Evolutionary conservation across 2,797 vertebrate species (phyloP).

Genomic region (Melanotaenia boesemani): DNA sequence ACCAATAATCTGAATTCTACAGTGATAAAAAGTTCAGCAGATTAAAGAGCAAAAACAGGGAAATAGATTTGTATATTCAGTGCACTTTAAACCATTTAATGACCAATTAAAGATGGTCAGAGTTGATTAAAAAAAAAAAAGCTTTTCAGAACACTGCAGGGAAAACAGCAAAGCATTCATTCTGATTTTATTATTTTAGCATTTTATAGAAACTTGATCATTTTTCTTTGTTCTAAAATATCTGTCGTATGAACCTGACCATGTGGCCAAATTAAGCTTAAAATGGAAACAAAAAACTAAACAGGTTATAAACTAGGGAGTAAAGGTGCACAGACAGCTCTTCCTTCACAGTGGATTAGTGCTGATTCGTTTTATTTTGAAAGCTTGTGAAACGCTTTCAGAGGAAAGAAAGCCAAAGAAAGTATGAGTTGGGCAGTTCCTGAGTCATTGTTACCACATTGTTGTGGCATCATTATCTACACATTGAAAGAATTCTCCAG

Average conservation of each 20-base stretch:
- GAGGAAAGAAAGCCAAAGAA: constrained; percentile 34
- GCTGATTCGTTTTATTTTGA: constrained; percentile 26
- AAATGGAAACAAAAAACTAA: too few relatives aligned
- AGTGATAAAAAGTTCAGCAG: constrained; percentile 41
- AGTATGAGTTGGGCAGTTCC: not conserved
- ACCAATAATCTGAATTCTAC: constrained; percentile 32
- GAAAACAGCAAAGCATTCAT: not conserved
- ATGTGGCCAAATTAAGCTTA: too few relatives aligned
- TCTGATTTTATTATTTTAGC: not conserved
- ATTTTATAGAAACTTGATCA: not conserved
- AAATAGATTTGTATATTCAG: constrained; percentile 2
- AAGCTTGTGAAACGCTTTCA: constrained; percentile 30
- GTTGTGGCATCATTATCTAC: constrained; percentile 61
- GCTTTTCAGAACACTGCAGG: too few relatives aligned
- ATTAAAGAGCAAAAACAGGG: constrained; percentile 32
- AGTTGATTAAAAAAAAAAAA: too few relatives aligned
- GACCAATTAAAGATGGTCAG: too few relatives aligned
- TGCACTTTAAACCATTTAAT: too few relatives aligned
- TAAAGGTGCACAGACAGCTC: not conserved
- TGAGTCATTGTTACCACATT: constrained; percentile 44
- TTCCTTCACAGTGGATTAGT: not conserved
- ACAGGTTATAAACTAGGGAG: too few relatives aligned
- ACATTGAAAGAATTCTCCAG: constrained; percentile 54
- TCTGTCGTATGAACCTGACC: too few relatives aligned
- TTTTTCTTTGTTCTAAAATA: too few relatives aligned